Conservation (phyloP, 2,113 vertebrate species). For the Galbula dea region DNA sequence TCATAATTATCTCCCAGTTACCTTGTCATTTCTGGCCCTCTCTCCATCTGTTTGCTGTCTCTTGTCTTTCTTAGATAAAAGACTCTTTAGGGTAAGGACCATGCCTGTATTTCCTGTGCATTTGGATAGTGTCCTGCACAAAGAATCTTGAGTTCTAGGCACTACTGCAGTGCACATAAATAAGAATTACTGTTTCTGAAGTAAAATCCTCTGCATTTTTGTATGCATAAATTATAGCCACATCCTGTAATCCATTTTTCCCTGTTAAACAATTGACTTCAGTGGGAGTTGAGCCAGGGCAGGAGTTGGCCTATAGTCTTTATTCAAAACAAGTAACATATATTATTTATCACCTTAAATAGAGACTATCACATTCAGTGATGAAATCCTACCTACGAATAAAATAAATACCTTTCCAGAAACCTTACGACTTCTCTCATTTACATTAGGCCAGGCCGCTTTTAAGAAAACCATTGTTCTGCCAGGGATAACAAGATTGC, state of each 20-base stretch:
- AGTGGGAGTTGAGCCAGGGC: slow-evolving; percentile 20
- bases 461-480: not conserved
- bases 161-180: not conserved
- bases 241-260: slow-evolving; percentile 44
- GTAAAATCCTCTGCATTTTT: not conserved
- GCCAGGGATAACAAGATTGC: not conserved
- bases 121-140: not conserved
- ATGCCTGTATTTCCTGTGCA: not conserved
- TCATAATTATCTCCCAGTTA: slow-evolving; percentile 59
- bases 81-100: not conserved
- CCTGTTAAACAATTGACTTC: slow-evolving; percentile 46
- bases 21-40: slow-evolving; percentile 59
- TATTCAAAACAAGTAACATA: slow-evolving; percentile 22
- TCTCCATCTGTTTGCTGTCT: slow-evolving; percentile 59
- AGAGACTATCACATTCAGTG: slow-evolving; percentile 1
- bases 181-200: slow-evolving; percentile 20
- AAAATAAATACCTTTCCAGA: slow-evolving; percentile 38
- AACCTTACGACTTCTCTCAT: slow-evolving; percentile 22
- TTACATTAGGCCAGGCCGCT: not conserved
- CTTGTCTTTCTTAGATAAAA: slow-evolving; percentile 38
- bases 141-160: not conserved
- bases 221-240: slow-evolving; percentile 33
- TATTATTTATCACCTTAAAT: slow-evolving; percentile 53
- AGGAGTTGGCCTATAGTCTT: slow-evolving; percentile 6
- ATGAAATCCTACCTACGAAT: slow-evolving; percentile 3